A percentile compares a stretch with the other conserved stretches of the same genome.
These are phyloP conservation scores for Hippoglossus stenolepis DNA, from an alignment of 2,113 vertebrate genomes.

Conservation along the genomic window DNA sequence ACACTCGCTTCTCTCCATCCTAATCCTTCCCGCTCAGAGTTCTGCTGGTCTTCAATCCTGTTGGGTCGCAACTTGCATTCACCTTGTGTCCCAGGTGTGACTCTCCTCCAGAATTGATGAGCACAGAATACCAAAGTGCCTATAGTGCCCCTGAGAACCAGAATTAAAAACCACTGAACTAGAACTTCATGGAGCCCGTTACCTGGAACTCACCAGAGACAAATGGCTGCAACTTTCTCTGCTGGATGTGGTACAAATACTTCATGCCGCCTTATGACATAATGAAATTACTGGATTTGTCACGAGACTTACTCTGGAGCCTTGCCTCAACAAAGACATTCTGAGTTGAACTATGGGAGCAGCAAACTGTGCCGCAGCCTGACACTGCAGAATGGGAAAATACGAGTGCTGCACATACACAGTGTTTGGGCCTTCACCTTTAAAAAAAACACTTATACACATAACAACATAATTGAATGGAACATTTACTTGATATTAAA, in stretches of 20 bases:
- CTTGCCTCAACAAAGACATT: slow-evolving; percentile 6
- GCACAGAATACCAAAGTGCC: background rate
- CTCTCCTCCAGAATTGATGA: slow-evolving; percentile 18
- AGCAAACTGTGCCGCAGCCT: slow-evolving; percentile 15
- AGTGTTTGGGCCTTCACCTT: too few species aligned
- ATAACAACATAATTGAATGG: too few species aligned
- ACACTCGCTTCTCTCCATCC: background rate
- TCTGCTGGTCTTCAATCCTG: background rate
- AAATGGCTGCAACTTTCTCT: background rate
- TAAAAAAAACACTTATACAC: too few species aligned
- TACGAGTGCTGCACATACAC: too few species aligned
- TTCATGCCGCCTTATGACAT: background rate
- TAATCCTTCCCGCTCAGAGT: background rate
- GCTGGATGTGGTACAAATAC: background rate
- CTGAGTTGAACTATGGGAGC: slow-evolving; percentile 13
- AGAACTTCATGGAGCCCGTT: slow-evolving; percentile 7
- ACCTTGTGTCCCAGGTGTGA: slow-evolving; percentile 14
- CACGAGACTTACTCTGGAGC: slow-evolving; percentile 1
- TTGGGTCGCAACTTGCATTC: background rate
- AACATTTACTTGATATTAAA: too few species aligned
- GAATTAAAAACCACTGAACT: slow-evolving; percentile 17
- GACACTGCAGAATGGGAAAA: too few species aligned
- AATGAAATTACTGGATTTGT: slow-evolving; percentile 10
- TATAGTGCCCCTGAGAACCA: slow-evolving; percentile 9
- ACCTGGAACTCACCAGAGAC: slow-evolving; percentile 11